Evolutionary conservation across 2,113 vertebrate genomes (phyloP).

Genomic region (Myiozetetes cayanensis): DNA sequence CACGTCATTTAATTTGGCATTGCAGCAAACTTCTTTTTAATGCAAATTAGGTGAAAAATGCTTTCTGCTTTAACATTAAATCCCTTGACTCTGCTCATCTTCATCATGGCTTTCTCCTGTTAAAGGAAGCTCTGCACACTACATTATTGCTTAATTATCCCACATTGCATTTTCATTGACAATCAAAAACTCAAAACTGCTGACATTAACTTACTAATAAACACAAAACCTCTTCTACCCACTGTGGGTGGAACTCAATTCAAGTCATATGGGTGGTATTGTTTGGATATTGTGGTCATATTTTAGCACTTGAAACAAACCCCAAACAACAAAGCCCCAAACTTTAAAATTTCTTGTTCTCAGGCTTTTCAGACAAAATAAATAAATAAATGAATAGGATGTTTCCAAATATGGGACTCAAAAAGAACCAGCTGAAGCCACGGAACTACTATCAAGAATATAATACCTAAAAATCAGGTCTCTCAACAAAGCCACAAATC

Average conservation of each 20-base stretch:
- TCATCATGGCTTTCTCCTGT: constrained; percentile 10
- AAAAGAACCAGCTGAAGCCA: neutral
- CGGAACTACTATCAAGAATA: neutral
- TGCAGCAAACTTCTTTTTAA: constrained; percentile 33
- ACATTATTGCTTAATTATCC: constrained; percentile 48
- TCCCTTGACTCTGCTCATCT: constrained; percentile 20
- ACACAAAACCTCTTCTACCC: neutral
- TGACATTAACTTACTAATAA: constrained; percentile 16
- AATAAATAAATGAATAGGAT: neutral
- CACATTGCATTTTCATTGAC: neutral
- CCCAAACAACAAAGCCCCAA: neutral
- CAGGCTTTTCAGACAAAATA: neutral
- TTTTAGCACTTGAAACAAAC: neutral
- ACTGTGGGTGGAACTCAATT: neutral
- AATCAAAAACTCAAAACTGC: constrained; percentile 30
- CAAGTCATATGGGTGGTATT: neutral
- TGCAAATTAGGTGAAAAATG: constrained; percentile 54
- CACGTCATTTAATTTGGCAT: constrained; percentile 34
- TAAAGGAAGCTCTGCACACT: constrained; percentile 1
- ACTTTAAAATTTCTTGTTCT: neutral
- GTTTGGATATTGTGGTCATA: neutral
- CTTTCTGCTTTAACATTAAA: constrained; percentile 32
- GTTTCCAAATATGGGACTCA: neutral
- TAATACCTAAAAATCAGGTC: neutral
- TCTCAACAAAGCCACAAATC: neutral